phyloP scores from a whole-genome alignment of 1,140 invertebrate species.

The Procambarus clarkii region DNA sequence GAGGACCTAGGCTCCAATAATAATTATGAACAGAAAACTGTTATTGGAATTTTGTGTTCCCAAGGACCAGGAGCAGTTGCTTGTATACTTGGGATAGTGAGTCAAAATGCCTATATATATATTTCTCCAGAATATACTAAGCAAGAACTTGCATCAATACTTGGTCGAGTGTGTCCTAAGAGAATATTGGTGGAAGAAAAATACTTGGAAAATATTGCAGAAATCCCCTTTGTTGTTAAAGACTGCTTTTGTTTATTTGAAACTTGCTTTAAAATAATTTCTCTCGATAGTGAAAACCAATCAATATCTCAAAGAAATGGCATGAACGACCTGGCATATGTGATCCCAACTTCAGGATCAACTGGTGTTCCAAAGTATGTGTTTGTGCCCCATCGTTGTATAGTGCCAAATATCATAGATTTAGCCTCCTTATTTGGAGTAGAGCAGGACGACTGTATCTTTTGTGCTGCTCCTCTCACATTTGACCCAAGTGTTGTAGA shows the following conservation, averaged over 20 bases:
- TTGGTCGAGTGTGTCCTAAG: constrained; percentile 14
- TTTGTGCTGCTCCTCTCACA: constrained; percentile 55
- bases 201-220: background rate
- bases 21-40: background rate
- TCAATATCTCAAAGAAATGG: background rate
- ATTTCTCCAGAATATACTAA: constrained; percentile 32
- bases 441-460: constrained; percentile 10
- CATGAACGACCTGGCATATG: constrained; percentile 35
- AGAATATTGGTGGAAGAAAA: constrained; percentile 30
- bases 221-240: background rate
- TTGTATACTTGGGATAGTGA: constrained; percentile 28
- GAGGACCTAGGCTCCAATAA: background rate
- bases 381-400: constrained; percentile 53
- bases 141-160: background rate
- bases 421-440: constrained; percentile 22
- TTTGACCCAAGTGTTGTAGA: constrained; percentile 62
- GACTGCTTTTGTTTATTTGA: constrained; percentile 22
- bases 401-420: constrained; percentile 46
- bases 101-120: constrained; percentile 26
- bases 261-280: constrained; percentile 13
- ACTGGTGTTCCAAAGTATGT: constrained; percentile 56
- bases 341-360: constrained; percentile 46
- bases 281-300: background rate
- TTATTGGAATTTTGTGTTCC: constrained; percentile 1
- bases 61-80: constrained; percentile 7